Percentiles rank a stretch among this genome's conserved stretches.
These are phyloP conservation scores for Eclectus roratus DNA, from an alignment of 2,113 vertebrate genomes.

Conservation along the genomic window DNA sequence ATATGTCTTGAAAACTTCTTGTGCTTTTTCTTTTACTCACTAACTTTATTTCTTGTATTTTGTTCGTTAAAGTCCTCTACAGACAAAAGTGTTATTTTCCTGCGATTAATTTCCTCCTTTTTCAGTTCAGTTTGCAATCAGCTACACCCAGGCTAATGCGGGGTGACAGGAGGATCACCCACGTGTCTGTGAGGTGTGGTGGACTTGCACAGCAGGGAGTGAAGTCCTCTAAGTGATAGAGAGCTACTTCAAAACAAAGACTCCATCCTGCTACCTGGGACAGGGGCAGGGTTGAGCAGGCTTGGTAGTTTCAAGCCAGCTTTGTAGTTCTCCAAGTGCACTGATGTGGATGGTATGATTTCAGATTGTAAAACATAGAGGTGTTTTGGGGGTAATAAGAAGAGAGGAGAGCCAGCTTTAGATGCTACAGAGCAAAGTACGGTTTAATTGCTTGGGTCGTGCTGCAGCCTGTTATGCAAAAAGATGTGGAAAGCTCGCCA, in stretches of 20 bases:
- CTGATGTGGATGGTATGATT: rapidly evolving
- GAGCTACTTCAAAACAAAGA: neutral
- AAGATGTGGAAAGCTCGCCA: neutral
- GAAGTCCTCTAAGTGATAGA: neutral
- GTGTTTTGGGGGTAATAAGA: neutral
- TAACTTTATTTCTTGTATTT: neutral
- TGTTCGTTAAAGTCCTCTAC: neutral
- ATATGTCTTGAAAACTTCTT: neutral
- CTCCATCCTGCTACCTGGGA: neutral
- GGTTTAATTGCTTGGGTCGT: neutral
- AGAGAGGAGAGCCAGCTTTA: neutral
- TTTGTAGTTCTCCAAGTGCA: neutral
- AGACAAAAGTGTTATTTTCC: neutral
- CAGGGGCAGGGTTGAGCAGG: rapidly evolving
- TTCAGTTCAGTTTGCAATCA: neutral
- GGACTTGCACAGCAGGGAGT: neutral
- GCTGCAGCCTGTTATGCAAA: neutral
- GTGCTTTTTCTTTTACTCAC: neutral
- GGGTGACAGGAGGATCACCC: neutral
- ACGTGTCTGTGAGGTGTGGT: neutral
- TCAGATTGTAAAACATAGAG: neutral
- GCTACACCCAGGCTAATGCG: neutral
- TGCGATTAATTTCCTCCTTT: neutral
- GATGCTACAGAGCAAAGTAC: neutral
- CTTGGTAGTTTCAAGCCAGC: neutral